Conservation (phyloP, 2,888 invertebrate species). For the Ichneumoninae sp. region DNA sequence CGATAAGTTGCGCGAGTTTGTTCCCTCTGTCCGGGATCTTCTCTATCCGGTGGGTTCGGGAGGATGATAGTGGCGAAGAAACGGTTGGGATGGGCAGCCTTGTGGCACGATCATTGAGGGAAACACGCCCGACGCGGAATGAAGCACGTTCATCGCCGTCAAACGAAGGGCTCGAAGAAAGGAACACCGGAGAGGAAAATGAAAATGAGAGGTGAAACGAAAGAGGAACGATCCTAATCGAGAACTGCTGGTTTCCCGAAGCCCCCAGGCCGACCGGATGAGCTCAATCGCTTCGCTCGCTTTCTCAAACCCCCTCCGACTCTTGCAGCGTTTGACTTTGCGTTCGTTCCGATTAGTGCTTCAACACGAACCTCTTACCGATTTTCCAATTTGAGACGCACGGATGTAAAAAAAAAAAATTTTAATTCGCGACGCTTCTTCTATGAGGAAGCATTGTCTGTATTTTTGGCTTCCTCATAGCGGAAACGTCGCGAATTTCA, state of each 20-base stretch:
- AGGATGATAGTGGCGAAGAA: background rate
- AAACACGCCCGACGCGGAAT: constrained; percentile 10
- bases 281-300: constrained; percentile 49
- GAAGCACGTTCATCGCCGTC: constrained; percentile 32
- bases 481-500: too few species aligned
- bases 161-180: constrained; percentile 10
- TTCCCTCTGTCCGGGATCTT: constrained; percentile 13
- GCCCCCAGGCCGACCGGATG: constrained; percentile 42
- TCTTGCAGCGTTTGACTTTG: constrained; percentile 4
- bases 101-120: constrained; percentile 18
- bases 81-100: background rate
- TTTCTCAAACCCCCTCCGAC: constrained; percentile 24
- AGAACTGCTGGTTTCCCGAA: constrained; percentile 54
- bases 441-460: too few species aligned
- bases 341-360: background rate
- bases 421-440: too few species aligned
- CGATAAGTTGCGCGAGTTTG: constrained; percentile 4
- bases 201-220: constrained; percentile 47
- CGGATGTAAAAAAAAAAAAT: background rate
- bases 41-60: background rate
- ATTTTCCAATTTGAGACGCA: background rate
- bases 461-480: too few species aligned
- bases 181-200: constrained; percentile 25
- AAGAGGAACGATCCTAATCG: constrained; percentile 60
- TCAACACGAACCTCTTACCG: background rate